phyloP scores from a whole-genome alignment of 2,113 vertebrate genomes.

The Aphyosemion australe region DNA sequence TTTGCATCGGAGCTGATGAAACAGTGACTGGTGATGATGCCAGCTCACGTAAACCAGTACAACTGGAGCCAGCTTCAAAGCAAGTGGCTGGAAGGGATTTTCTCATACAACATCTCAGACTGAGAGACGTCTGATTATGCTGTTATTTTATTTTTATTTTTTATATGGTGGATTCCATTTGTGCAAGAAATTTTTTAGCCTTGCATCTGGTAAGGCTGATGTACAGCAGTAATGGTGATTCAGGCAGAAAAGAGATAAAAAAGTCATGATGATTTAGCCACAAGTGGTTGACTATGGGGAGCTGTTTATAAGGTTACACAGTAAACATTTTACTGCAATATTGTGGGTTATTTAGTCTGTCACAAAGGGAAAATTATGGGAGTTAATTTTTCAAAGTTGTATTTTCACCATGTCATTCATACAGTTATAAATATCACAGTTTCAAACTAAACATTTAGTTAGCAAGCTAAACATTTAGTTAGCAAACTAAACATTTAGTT shows the following conservation, averaged over 20 bases:
- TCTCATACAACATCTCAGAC: slow-evolving; percentile 4
- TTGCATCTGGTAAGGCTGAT: slow-evolving; percentile 16
- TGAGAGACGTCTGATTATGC: neutral
- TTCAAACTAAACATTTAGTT: too few relatives aligned
- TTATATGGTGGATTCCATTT: neutral
- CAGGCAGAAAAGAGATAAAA: slow-evolving; percentile 5
- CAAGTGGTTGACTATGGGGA: slow-evolving; percentile 7
- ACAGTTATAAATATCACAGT: too few relatives aligned
- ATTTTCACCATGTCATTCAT: too few relatives aligned
- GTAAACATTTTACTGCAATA: too few relatives aligned
- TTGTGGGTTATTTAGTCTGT: too few relatives aligned
- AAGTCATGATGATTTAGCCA: slow-evolving; percentile 20
- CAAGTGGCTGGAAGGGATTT: neutral
- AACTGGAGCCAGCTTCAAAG: slow-evolving; percentile 21
- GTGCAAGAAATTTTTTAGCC: neutral
- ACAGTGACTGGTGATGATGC: slow-evolving; percentile 38
- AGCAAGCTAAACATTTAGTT: too few relatives aligned
- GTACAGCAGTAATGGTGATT: slow-evolving; percentile 14
- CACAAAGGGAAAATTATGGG: too few relatives aligned
- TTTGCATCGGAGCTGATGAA: slow-evolving; percentile 48
- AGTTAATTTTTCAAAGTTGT: too few relatives aligned
- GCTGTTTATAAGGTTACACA: too few relatives aligned
- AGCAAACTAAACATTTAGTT: too few relatives aligned
- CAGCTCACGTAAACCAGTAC: slow-evolving; percentile 19
- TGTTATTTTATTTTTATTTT: too few relatives aligned